Percentiles rank a stretch among this genome's conserved stretches.
These are phyloP conservation scores for Melieria picta DNA, from an alignment of 2,888 invertebrate species.

Conservation along the genomic window DNA sequence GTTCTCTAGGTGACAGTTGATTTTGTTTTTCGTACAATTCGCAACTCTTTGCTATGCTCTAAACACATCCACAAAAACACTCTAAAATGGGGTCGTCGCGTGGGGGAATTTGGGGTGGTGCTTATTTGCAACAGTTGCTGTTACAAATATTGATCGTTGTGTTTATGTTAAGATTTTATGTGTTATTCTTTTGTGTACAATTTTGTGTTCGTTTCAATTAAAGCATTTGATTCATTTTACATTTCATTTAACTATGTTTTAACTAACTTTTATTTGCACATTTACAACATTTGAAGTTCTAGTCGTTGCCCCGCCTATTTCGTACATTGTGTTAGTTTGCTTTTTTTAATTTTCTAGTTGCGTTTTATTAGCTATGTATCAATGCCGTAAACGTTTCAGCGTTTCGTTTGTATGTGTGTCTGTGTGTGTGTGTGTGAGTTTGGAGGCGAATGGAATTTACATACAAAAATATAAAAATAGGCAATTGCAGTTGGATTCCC, in stretches of 20 bases:
- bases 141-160: too few species aligned
- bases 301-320: too few species aligned
- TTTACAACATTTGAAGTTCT: neutral
- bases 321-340: neutral
- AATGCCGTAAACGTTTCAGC: neutral
- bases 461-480: neutral
- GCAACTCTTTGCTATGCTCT: too few species aligned
- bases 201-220: conserved; percentile 5
- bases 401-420: neutral
- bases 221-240: neutral
- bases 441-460: neutral
- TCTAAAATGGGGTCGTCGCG: too few species aligned
- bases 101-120: too few species aligned
- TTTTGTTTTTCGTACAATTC: too few species aligned
- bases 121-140: too few species aligned
- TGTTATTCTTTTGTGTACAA: neutral
- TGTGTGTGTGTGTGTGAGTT: conserved; percentile 1
- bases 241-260: neutral
- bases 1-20: too few species aligned
- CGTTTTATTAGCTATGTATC: neutral
- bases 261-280: neutral
- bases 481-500: too few species aligned
- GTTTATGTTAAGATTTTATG: too few species aligned
- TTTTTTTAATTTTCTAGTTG: neutral
- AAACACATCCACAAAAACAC: too few species aligned